Evolutionary conservation across 2,113 vertebrate species (phyloP).

Genomic region (Ovis aries): DNA sequence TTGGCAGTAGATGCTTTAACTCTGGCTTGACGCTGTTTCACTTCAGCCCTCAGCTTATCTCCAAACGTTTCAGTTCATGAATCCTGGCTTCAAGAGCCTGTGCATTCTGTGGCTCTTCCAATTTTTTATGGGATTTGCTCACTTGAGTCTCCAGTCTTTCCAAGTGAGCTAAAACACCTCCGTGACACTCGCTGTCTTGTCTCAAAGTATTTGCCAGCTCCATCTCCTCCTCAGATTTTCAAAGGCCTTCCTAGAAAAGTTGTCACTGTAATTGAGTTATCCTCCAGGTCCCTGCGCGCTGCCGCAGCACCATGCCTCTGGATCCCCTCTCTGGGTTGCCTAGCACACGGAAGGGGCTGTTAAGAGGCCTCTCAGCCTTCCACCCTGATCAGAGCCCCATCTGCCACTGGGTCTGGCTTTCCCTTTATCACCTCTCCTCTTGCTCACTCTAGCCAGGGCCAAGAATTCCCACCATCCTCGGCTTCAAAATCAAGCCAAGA

Average conservation of each 20-base stretch:
- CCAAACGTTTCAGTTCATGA: conserved; percentile 48
- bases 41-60: conserved; percentile 65
- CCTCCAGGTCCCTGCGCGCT: background rate
- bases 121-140: background rate
- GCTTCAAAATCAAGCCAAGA: conserved; percentile 27
- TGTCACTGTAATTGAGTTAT: fast-evolving
- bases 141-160: conserved; percentile 65
- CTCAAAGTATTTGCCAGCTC: background rate
- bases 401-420: fast-evolving
- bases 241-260: background rate
- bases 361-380: background rate
- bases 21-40: conserved; percentile 5
- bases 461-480: background rate
- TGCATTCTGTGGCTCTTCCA: background rate
- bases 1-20: background rate
- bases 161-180: conserved; percentile 73
- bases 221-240: conserved; percentile 38
- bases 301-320: fast-evolving
- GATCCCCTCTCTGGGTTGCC: background rate
- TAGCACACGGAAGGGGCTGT: background rate
- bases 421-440: too few species aligned
- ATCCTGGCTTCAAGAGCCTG: conserved; percentile 29
- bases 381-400: background rate
- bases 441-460: fast-evolving
- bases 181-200: background rate